phyloP scores from a whole-genome alignment of 2,797 vertebrate genomes.

The Streptopelia turtur region DNA sequence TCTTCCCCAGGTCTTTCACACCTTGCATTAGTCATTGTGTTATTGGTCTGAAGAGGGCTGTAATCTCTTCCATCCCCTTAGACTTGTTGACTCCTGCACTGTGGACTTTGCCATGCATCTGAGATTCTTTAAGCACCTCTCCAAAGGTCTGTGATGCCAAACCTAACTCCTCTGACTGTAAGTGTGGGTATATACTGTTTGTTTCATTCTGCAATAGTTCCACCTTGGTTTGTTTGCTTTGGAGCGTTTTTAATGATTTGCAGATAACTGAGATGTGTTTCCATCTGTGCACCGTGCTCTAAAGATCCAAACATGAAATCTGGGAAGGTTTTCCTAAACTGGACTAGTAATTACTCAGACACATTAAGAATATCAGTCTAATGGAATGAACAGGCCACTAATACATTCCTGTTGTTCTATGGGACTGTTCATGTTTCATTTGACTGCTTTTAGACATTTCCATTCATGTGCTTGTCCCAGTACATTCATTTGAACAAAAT shows the following conservation, averaged over 20 bases:
- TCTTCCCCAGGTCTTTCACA: neutral
- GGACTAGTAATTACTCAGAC: neutral
- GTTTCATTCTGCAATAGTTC: neutral
- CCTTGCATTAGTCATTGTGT: rapidly evolving
- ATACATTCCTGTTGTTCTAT: neutral
- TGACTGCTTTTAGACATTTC: neutral
- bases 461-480: neutral
- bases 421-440: neutral
- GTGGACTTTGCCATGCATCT: neutral
- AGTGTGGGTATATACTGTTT: neutral
- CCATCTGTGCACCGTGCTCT: neutral
- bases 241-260: neutral
- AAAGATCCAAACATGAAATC: neutral
- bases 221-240: neutral
- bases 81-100: neutral
- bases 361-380: neutral
- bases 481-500: neutral
- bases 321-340: neutral
- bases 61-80: neutral
- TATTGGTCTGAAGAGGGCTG: neutral
- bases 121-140: neutral
- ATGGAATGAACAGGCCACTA: neutral
- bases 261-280: neutral
- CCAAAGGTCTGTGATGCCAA: neutral
- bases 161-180: neutral